phyloP scores from a whole-genome alignment of 2,113 vertebrate species.

The Acrocephalus kingi region DNA sequence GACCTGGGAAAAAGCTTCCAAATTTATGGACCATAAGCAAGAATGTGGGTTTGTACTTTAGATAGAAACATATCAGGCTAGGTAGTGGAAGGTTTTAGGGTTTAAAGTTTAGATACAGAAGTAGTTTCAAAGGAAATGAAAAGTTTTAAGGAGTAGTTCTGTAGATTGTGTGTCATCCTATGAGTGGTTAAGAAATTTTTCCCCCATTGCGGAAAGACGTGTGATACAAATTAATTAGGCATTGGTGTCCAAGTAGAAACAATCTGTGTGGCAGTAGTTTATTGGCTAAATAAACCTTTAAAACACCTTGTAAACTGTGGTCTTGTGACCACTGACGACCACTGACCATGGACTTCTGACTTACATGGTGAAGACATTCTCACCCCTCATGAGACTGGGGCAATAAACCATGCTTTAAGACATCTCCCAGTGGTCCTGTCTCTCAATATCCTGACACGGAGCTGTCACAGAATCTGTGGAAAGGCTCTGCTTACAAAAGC shows the following conservation, averaged over 20 bases:
- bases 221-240: not conserved
- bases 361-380: not conserved
- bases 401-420: not conserved
- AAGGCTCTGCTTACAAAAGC: not conserved
- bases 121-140: not conserved
- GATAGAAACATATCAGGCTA: not conserved
- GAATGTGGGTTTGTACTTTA: not conserved
- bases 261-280: not conserved
- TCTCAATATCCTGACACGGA: not conserved
- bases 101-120: not conserved
- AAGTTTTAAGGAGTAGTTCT: not conserved
- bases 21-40: not conserved
- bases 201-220: fast-evolving
- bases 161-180: not conserved
- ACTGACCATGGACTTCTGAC: not conserved
- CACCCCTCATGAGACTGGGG: not conserved
- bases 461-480: not conserved
- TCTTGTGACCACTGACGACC: not conserved
- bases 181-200: not conserved
- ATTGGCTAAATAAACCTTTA: not conserved
- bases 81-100: not conserved
- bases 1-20: not conserved
- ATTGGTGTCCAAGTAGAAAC: not conserved
- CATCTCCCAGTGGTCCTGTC: not conserved
- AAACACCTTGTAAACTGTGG: not conserved